Evolutionary conservation across 2,113 vertebrate genomes (phyloP).

Genomic region (Andinoacara biseriatus): DNA sequence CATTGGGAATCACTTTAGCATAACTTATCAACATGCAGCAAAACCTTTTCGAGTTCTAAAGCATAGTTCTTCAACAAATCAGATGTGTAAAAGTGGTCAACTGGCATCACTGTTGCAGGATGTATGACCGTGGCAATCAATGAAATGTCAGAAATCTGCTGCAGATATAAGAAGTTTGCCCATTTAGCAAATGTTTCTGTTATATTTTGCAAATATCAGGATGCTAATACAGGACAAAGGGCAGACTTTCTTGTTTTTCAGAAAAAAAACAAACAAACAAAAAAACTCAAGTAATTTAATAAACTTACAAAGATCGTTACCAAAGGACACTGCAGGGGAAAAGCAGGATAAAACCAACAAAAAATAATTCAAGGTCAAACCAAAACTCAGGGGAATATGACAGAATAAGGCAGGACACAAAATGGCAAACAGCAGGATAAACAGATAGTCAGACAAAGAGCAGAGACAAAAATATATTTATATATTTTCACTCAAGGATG

Average conservation of each 20-base stretch:
- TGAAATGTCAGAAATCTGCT: not conserved
- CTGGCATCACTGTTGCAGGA: not conserved
- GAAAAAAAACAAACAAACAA: not conserved
- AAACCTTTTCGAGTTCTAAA: not conserved
- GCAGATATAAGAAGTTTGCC: not conserved
- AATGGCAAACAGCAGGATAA: not conserved
- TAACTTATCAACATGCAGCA: not conserved
- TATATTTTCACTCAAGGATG: not conserved
- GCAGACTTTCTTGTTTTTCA: not conserved
- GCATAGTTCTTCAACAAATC: not conserved
- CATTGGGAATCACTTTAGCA: not conserved
- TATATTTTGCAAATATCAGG: not conserved
- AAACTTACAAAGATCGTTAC: not conserved
- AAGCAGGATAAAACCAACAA: not conserved
- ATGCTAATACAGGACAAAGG: not conserved
- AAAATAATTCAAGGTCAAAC: not conserved
- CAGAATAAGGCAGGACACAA: not conserved
- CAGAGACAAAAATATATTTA: not conserved
- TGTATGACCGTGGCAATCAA: not conserved
- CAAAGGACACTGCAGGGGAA: not conserved
- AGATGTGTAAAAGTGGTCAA: not conserved
- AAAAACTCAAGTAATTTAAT: not conserved
- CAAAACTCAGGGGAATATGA: not conserved
- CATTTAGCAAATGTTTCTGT: not conserved
- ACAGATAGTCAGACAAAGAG: not conserved